Conservation (phyloP, 1,140 invertebrate species). For the Carposina sasakii region DNA sequence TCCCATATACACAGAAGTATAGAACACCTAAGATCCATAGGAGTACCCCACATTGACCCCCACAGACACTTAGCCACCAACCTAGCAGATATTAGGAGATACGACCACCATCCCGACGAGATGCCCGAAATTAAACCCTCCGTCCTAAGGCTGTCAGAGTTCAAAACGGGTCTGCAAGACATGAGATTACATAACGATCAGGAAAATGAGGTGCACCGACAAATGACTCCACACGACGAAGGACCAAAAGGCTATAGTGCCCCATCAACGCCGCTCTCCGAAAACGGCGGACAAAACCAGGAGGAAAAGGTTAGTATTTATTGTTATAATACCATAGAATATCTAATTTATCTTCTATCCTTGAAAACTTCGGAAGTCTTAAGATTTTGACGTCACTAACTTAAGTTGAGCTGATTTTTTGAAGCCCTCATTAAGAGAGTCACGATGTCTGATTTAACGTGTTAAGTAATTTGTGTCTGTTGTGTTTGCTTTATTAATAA, state of each 20-base stretch:
- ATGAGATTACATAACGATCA: slow-evolving; percentile 56
- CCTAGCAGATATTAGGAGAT: slow-evolving; percentile 68
- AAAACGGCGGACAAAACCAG: slow-evolving; percentile 73
- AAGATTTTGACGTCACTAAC: slow-evolving; percentile 6
- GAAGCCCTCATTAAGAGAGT: too few relatives aligned
- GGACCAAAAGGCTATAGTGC: slow-evolving; percentile 72
- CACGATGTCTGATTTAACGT: too few relatives aligned
- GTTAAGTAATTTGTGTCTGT: too few relatives aligned
- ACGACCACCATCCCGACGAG: slow-evolving; percentile 69
- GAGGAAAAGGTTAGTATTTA: slow-evolving; percentile 74
- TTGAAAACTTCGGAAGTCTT: slow-evolving; percentile 57
- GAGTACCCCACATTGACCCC: slow-evolving; percentile 71
- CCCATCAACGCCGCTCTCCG: slow-evolving; percentile 76
- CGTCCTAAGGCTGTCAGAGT: slow-evolving; percentile 68
- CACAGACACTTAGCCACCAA: slow-evolving; percentile 67
- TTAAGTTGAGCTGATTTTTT: background rate
- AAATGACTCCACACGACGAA: slow-evolving; percentile 63
- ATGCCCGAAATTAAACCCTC: slow-evolving; percentile 73
- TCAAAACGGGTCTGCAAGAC: slow-evolving; percentile 66
- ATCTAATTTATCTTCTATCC: slow-evolving; percentile 29
- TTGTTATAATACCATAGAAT: slow-evolving; percentile 16
- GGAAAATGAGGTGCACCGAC: slow-evolving; percentile 61
- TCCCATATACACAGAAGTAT: slow-evolving; percentile 79
- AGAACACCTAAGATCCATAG: slow-evolving; percentile 77
- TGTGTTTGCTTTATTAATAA: too few relatives aligned